Base-by-base conservation (phyloP, 2,113 vertebrate genomes). In the Chaetops frenatus region DNA sequence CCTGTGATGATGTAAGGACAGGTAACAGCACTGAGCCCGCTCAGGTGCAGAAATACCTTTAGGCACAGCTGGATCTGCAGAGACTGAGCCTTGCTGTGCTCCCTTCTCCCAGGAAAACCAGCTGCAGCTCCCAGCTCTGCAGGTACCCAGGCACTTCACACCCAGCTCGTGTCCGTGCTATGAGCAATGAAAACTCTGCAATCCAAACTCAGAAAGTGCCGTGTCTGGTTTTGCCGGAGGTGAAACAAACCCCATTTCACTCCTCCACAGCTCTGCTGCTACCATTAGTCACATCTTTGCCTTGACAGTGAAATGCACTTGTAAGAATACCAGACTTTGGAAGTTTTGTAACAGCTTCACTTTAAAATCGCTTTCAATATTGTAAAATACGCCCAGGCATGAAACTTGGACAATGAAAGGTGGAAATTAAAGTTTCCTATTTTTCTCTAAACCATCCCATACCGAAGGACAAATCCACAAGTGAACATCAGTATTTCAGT, bases 101-200 rank as follows among this genome's bases (percentile, higher is more conserved):
- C 71, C 62, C 44, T 36, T 20, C 38, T 64, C 38, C 48, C 6
- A 7, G 11, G 9, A 45, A 25, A 45, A 60, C 2, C 36, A 33
- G 79, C 79, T 7, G 0, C 9, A 40, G 35, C 70, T 35, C 47
- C 31, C 71, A 73, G 62, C 44, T 38, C 83, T 20, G 53, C 56
- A 72, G 48, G 7, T 7, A 25, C 1, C 24, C 25, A 38, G 38
- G 57, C 10, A 12, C 15, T 60, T 17, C 35, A 64, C 33, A 36
- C 31, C 28, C 83, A 64, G 50, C 36, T 6, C 1, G 0, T 12
- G 11, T 18, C 73, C 7, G 1, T 1, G 3, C 44, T 33, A 72
- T 14, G 22, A 84, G 65, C 73, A 29, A 15, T 3, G 33, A 56
- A 42, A 86, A 40, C 36, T 25, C 80, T 25, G 61, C 87, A 42